These are phyloP conservation scores for Odocoileus hemionus DNA, from an alignment of 2,113 vertebrate genomes.

Conservation along the genomic window DNA sequence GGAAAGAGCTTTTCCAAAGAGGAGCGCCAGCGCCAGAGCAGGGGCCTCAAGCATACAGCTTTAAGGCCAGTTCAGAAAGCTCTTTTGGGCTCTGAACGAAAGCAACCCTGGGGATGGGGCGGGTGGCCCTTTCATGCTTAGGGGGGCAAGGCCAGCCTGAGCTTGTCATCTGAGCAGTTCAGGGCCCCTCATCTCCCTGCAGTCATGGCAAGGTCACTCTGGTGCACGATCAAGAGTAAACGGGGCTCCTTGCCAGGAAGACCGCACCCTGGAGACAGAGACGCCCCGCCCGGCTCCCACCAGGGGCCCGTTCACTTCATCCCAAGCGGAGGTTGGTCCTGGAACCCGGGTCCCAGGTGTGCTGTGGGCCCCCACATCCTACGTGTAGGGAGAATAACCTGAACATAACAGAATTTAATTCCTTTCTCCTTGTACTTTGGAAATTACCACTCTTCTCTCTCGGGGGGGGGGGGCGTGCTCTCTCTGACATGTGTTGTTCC, in stretches of 20 bases:
- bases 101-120: neutral
- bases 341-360: neutral
- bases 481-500: neutral
- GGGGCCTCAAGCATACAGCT: neutral
- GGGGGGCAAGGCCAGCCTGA: neutral
- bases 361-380: neutral
- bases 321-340: neutral
- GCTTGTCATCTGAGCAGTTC: neutral
- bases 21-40: neutral
- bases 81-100: neutral
- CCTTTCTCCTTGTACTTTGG: neutral
- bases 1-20: neutral
- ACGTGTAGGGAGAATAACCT: neutral
- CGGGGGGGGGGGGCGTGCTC: neutral
- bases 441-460: neutral
- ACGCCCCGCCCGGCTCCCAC: neutral
- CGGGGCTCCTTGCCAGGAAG: neutral
- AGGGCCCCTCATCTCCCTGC: neutral
- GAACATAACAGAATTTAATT: neutral
- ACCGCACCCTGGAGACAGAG: neutral
- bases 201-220: neutral
- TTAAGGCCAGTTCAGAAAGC: neutral
- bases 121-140: neutral
- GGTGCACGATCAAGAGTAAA: neutral
- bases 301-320: fast-evolving